phyloP scores from a whole-genome alignment of 2,888 invertebrate species.

The Anarsia innoxiella region DNA sequence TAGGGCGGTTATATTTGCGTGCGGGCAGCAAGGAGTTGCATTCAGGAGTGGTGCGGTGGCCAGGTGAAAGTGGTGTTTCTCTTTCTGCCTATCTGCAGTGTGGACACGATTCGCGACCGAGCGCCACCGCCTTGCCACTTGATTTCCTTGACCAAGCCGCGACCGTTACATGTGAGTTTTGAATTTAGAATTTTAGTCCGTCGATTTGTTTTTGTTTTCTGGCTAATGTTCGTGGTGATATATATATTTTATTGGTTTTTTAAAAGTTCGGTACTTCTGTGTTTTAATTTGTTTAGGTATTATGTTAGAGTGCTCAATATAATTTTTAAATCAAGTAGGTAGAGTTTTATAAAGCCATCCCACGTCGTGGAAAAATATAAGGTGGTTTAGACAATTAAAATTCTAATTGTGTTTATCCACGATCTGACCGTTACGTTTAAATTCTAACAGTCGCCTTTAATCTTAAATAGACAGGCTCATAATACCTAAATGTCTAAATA shows the following conservation, averaged over 20 bases:
- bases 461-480: too few species aligned
- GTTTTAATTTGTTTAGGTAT: slow-evolving; percentile 31
- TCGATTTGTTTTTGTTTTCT: neutral
- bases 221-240: too few species aligned
- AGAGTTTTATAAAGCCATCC: too few species aligned
- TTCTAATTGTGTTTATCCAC: too few species aligned
- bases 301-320: too few species aligned
- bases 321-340: too few species aligned
- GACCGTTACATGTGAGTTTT: slow-evolving; percentile 20
- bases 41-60: slow-evolving; percentile 51
- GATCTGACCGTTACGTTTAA: too few species aligned
- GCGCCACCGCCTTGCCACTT: slow-evolving; percentile 32
- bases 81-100: slow-evolving; percentile 30
- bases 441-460: too few species aligned
- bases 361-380: too few species aligned
- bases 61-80: slow-evolving; percentile 64
- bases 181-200: slow-evolving; percentile 16
- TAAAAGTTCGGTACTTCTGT: neutral
- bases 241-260: neutral
- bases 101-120: slow-evolving; percentile 28
- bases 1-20: slow-evolving; percentile 46
- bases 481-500: too few species aligned
- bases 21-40: slow-evolving; percentile 41
- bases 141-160: slow-evolving; percentile 28
- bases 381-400: too few species aligned